Evolutionary conservation across 1,140 invertebrate species (phyloP), one percentile per base, ranked within the genome.

Genomic region (Batillaria attramentaria): DNA sequence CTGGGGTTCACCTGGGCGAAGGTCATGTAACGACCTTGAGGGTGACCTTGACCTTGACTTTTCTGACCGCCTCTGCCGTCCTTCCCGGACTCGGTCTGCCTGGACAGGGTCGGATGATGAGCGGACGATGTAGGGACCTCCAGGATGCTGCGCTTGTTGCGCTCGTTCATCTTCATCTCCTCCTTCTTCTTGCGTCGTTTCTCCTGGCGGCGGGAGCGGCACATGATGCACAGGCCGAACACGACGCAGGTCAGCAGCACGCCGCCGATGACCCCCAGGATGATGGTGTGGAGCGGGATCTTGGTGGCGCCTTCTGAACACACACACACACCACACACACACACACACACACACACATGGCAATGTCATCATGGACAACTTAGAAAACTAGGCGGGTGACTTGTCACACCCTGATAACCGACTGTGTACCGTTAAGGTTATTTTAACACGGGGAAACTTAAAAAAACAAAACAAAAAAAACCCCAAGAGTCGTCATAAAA

Each of bases 61-160:
- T 60, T 69, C n/a, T n/a, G n/a, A n/a, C 78, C 82, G 1, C 69
- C 72, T n/a, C 65, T 74, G 31, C 60, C 69, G 10, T 70, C 73
- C 8, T 68, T 72, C 39, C 39, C 37, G 1, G 24, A 3, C 24
- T 28, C 1, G 18, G 18, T 6, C 18, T 83, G 81, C 66, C 81
- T 87, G 37, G 73, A 81, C 13, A 82, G 72, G 8, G 79, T 78
- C 46, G 76, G 79, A 35, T 82, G 84, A 33, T 70, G 82, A 18
- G 85, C 79, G 62, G 84, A 80, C 79, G 76, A 79, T 2, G 83
- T 72, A 42, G 84, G 79, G 80, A 85, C 83, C 73, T 87, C 85
- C 46, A 85, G 66, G 18, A 72, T 57, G 37, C 80, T 69, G 72
- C 81, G 72, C 66, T 80, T 74, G 24, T 54, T 77, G 18, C 65